Percentiles rank a stretch among this genome's conserved stretches.
phyloP scores from a whole-genome alignment of 2,797 vertebrate species.

The Molossus alvarezi region DNA sequence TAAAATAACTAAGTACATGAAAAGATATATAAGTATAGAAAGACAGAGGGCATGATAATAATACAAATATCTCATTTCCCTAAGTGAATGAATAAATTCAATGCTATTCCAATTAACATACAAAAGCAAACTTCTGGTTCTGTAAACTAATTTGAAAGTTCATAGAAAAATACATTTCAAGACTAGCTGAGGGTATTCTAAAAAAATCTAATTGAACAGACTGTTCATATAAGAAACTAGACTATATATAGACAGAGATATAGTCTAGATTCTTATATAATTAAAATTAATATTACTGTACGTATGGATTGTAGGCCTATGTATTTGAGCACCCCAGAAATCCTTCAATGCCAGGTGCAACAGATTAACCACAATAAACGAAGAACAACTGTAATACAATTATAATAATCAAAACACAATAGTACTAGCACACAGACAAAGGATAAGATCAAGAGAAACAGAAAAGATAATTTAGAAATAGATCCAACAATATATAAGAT shows the following conservation, averaged over 20 bases:
- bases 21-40: background rate
- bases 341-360: too few relatives aligned
- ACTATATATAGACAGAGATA: too few relatives aligned
- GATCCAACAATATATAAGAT: background rate
- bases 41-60: background rate
- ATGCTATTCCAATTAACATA: background rate
- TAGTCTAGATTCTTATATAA: too few relatives aligned
- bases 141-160: background rate
- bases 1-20: background rate
- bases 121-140: background rate
- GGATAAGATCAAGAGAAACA: background rate
- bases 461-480: background rate
- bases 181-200: background rate
- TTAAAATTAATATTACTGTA: too few relatives aligned
- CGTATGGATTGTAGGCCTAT: too few relatives aligned
- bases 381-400: background rate
- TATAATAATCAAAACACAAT: background rate
- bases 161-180: background rate
- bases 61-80: background rate
- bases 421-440: background rate
- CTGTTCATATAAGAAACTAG: background rate
- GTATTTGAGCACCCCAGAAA: too few relatives aligned
- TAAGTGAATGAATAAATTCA: background rate
- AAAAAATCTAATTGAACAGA: background rate
- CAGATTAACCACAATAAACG: too few relatives aligned